Evolutionary conservation across 2,797 vertebrate species (phyloP).

Genomic region (Percopsis omiscomaycus): DNA sequence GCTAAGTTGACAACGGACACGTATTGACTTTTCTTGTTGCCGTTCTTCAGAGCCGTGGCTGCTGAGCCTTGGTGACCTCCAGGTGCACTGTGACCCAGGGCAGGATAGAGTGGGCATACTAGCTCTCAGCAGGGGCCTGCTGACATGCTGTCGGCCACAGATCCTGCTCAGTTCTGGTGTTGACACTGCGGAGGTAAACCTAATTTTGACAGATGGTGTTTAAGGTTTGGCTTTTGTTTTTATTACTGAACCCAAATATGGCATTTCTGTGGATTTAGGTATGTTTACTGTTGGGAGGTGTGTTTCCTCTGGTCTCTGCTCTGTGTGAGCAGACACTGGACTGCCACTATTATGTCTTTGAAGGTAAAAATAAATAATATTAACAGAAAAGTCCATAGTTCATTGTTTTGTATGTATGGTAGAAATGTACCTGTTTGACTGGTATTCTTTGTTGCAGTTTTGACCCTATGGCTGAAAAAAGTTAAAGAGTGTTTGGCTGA

Average conservation of each 20-base stretch:
- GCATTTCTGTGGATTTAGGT: conserved; percentile 52
- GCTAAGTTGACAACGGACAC: no score
- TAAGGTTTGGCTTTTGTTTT: not conserved
- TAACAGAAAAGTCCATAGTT: no score
- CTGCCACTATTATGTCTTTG: conserved; percentile 82
- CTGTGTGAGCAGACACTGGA: conserved; percentile 80
- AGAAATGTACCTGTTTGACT: no score
- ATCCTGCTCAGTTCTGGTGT: conserved; percentile 70
- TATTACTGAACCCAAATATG: not conserved
- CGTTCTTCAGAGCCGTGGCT: conserved; percentile 62
- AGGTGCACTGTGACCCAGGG: conserved; percentile 47
- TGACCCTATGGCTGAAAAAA: conserved; percentile 84
- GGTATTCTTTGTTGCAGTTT: conserved; percentile 69
- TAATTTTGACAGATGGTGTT: not conserved
- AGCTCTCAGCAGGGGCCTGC: conserved; percentile 79
- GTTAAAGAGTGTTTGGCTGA: conserved; percentile 73
- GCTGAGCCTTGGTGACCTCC: conserved; percentile 72
- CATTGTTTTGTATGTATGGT: no score
- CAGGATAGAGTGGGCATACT: conserved; percentile 74
- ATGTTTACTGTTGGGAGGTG: conserved; percentile 77
- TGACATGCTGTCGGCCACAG: conserved; percentile 80
- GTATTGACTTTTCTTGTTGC: not conserved
- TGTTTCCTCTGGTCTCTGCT: conserved; percentile 78
- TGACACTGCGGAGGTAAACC: conserved; percentile 61
- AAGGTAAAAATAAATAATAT: conserved; percentile 73